Evolutionary conservation across 2,113 vertebrate species (phyloP).

Genomic region (Grantiella picta): DNA sequence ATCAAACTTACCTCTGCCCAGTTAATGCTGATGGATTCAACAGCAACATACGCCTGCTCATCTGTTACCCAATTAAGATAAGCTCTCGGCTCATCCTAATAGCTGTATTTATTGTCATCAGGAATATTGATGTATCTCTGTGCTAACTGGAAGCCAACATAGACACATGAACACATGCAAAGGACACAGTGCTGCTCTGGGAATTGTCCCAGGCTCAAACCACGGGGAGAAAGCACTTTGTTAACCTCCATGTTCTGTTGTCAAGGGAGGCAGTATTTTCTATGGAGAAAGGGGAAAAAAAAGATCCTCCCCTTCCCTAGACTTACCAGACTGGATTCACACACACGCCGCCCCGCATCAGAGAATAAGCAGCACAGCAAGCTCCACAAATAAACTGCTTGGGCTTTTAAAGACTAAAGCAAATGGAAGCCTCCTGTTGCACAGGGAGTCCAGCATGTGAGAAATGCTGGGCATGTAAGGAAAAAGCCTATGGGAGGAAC

Average conservation of each 20-base stretch:
- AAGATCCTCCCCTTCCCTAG: neutral
- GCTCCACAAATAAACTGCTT: neutral
- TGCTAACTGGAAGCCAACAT: slow-evolving; percentile 48
- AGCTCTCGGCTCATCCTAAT: slow-evolving; percentile 71
- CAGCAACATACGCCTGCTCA: slow-evolving; percentile 68
- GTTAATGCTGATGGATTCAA: slow-evolving; percentile 78
- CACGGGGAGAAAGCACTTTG: neutral
- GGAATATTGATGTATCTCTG: slow-evolving; percentile 69
- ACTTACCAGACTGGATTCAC: neutral
- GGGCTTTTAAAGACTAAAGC: neutral
- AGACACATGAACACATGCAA: neutral
- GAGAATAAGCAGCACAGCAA: neutral
- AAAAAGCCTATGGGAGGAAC: slow-evolving; percentile 32
- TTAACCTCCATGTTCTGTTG: neutral
- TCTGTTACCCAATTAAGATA: slow-evolving; percentile 81
- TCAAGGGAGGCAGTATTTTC: neutral
- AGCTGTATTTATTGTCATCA: slow-evolving; percentile 76
- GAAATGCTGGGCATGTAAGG: slow-evolving; percentile 6
- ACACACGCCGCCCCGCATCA: fast-evolving
- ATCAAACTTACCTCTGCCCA: slow-evolving; percentile 73
- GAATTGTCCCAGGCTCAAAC: neutral
- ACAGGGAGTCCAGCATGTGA: neutral
- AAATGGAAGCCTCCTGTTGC: slow-evolving; percentile 32
- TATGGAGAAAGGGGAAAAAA: neutral
- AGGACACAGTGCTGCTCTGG: neutral